phyloP scores from a whole-genome alignment of 2,797 vertebrate species.

The Pristis pectinata region DNA sequence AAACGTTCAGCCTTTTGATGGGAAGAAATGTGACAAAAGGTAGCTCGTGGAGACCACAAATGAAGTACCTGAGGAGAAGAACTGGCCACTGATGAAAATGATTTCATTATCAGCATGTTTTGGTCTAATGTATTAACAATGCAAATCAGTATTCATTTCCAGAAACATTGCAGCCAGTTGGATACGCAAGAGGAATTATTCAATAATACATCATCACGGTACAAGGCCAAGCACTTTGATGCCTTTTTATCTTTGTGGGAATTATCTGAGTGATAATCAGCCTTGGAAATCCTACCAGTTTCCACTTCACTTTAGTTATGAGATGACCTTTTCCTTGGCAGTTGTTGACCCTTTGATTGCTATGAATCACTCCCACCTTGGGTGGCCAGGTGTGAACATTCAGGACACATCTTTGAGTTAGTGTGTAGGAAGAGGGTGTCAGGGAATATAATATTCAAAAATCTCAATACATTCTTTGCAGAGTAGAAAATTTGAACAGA shows the following conservation, averaged over 20 bases:
- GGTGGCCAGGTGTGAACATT: too few relatives aligned
- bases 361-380: not conserved
- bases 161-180: not conserved
- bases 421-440: too few relatives aligned
- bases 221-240: not conserved
- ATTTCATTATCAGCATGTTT: not conserved
- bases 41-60: not conserved
- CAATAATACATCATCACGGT: not conserved
- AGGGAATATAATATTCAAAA: too few relatives aligned
- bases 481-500: too few relatives aligned
- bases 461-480: too few relatives aligned
- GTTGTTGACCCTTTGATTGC: not conserved
- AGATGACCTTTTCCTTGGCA: not conserved
- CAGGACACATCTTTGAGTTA: too few relatives aligned
- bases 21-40: not conserved
- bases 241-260: not conserved
- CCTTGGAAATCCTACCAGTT: not conserved
- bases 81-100: not conserved
- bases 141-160: not conserved
- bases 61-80: not conserved
- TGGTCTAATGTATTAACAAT: conserved; percentile 5
- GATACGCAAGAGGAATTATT: not conserved
- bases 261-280: not conserved
- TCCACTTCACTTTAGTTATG: not conserved
- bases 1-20: not conserved